phyloP scores from a whole-genome alignment of 1,140 invertebrate genomes.

The Pemphigus obesinymphae region DNA sequence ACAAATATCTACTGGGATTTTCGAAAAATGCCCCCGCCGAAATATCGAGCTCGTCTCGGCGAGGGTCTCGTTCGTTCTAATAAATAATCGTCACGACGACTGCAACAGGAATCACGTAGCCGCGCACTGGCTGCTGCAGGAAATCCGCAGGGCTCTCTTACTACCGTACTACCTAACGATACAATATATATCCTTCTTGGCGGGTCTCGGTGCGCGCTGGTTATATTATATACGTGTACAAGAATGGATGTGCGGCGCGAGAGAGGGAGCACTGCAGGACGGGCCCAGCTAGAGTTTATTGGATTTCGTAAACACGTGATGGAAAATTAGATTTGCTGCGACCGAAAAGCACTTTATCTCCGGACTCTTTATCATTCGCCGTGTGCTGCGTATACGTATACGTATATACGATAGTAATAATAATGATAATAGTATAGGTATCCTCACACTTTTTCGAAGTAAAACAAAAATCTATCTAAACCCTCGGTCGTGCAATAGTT shows the following conservation, averaged over 20 bases:
- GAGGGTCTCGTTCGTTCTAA: conserved; percentile 11
- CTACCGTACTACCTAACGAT: neutral
- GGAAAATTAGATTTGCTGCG: conserved; percentile 36
- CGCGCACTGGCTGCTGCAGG: neutral
- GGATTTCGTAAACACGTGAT: conserved; percentile 41
- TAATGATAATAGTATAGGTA: too few relatives aligned
- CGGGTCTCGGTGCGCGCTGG: neutral
- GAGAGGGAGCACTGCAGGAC: neutral
- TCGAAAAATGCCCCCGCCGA: neutral
- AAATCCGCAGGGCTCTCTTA: neutral
- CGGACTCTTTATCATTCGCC: conserved; percentile 29
- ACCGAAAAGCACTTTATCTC: conserved; percentile 38
- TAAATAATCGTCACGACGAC: conserved; percentile 34
- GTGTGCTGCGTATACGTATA: too few relatives aligned
- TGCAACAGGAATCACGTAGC: conserved; percentile 28
- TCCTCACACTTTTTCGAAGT: conserved; percentile 8
- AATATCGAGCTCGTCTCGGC: neutral
- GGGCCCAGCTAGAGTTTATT: too few relatives aligned
- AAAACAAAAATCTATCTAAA: conserved; percentile 36
- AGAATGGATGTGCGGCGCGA: neutral
- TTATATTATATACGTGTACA: too few relatives aligned
- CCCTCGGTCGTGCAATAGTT: neutral
- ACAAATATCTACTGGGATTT: neutral
- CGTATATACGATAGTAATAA: too few relatives aligned
- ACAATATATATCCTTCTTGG: too few relatives aligned